Percentiles rank a stretch among this genome's conserved stretches.
Evolutionary conservation across 1,140 invertebrate species (phyloP).

Genomic region (Arion vulgaris): DNA sequence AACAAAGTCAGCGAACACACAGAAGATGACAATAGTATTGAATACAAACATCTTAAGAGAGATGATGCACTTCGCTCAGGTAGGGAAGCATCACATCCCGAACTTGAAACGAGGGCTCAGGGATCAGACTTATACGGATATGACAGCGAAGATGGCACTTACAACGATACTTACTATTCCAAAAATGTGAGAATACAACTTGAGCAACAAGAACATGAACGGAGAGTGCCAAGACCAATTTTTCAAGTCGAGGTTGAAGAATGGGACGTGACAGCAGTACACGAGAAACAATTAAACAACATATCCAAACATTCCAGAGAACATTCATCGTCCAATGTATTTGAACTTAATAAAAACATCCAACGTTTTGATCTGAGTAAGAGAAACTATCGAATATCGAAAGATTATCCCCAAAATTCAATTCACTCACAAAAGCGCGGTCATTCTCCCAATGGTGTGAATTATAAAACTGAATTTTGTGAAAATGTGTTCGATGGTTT

Average conservation of each 20-base stretch:
- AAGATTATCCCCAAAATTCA: not conserved
- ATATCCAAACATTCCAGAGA: not conserved
- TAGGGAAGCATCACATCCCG: not conserved
- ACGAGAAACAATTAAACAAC: not conserved
- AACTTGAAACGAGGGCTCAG: not conserved
- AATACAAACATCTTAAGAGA: not conserved
- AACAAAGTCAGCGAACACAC: not conserved
- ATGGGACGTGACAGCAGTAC: not conserved
- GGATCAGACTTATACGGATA: not conserved
- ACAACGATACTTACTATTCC: not conserved
- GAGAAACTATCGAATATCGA: not conserved
- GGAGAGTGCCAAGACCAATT: not conserved
- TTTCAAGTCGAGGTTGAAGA: constrained; percentile 29
- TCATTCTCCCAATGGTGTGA: not conserved
- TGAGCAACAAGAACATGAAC: not conserved
- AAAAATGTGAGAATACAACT: not conserved
- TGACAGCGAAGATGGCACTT: not conserved
- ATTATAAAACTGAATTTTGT: not conserved
- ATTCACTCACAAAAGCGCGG: not conserved
- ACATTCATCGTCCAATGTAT: not conserved
- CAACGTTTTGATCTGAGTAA: not conserved
- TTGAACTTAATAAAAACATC: not conserved
- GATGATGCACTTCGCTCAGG: not conserved
- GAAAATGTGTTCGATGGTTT: constrained; percentile 1
- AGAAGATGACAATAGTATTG: not conserved